A percentile compares a stretch with the other conserved stretches of the same genome.
Evolutionary conservation across 2,797 vertebrate genomes (phyloP).

Genomic region (Tapera naevia): DNA sequence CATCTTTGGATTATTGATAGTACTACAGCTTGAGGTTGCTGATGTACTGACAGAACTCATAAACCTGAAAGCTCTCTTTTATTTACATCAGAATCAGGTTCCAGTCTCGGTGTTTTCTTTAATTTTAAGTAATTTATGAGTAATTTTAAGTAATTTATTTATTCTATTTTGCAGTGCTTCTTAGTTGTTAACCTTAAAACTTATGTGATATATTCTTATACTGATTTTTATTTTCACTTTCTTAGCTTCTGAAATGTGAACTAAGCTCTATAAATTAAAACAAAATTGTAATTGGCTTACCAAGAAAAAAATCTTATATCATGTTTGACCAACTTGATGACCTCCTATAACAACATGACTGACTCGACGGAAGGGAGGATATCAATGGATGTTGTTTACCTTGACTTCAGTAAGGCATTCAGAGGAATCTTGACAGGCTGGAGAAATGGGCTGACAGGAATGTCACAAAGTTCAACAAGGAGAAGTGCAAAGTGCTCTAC

Average conservation of each 20-base stretch:
- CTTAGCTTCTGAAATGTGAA: background rate
- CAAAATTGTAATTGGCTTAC: rapidly evolving
- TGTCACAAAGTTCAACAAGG: background rate
- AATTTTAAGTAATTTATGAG: background rate
- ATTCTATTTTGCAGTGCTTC: background rate
- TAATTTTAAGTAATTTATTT: no score
- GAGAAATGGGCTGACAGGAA: background rate
- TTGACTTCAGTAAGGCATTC: no score
- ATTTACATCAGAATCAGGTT: background rate
- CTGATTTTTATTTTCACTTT: background rate
- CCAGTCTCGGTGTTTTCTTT: background rate
- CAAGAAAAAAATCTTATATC: background rate
- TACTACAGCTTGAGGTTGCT: background rate
- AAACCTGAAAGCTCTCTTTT: background rate
- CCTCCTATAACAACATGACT: no score
- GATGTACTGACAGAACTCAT: background rate
- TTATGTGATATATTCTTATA: background rate
- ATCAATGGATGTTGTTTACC: no score
- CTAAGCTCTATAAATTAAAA: background rate
- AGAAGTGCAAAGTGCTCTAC: background rate
- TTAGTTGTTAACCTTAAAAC: background rate
- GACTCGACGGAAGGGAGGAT: no score
- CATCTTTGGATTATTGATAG: background rate
- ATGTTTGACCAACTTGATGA: no score
- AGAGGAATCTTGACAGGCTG: background rate